Conservation (phyloP, 2,113 vertebrate genomes). For the Trichomycterus rosablanca region DNA sequence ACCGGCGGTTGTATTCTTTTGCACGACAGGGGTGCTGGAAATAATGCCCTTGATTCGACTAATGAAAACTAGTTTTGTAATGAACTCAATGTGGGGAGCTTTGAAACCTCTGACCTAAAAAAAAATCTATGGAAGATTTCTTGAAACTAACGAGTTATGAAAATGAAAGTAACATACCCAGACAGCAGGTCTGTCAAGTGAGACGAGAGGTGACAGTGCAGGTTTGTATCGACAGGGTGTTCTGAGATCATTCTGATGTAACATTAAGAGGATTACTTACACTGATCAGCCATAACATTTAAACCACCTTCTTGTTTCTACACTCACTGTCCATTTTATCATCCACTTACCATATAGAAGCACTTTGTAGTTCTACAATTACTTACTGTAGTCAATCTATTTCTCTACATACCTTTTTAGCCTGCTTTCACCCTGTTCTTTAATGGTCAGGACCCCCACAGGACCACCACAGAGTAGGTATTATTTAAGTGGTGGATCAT, state of each 20-base stretch:
- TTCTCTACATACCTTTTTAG: too few species aligned
- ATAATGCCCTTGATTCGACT: constrained; percentile 38
- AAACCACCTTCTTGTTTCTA: too few species aligned
- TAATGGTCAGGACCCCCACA: too few species aligned
- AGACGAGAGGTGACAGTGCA: constrained; percentile 1
- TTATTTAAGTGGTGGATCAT: too few species aligned
- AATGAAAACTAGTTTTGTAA: constrained; percentile 41
- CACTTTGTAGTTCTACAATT: too few species aligned
- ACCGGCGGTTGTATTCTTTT: constrained; percentile 21
- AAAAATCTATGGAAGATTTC: constrained; percentile 30
- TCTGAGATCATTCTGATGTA: not conserved
- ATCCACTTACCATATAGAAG: too few species aligned
- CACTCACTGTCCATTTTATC: too few species aligned
- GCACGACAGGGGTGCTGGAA: constrained; percentile 26
- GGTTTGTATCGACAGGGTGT: constrained; percentile 8
- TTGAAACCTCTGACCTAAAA: constrained; percentile 61
- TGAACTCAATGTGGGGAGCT: constrained; percentile 31
- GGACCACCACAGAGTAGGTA: too few species aligned
- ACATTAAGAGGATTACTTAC: too few species aligned
- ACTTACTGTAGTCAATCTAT: too few species aligned
- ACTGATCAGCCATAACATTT: too few species aligned
- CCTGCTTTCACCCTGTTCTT: too few species aligned
- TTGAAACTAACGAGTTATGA: constrained; percentile 9
- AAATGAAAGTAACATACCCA: constrained; percentile 1
- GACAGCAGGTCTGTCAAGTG: constrained; percentile 18